Percentiles rank a stretch among this genome's conserved stretches.
These are phyloP conservation scores for Polymixis flavicincta DNA, from an alignment of 2,888 invertebrate species.

Conservation along the genomic window DNA sequence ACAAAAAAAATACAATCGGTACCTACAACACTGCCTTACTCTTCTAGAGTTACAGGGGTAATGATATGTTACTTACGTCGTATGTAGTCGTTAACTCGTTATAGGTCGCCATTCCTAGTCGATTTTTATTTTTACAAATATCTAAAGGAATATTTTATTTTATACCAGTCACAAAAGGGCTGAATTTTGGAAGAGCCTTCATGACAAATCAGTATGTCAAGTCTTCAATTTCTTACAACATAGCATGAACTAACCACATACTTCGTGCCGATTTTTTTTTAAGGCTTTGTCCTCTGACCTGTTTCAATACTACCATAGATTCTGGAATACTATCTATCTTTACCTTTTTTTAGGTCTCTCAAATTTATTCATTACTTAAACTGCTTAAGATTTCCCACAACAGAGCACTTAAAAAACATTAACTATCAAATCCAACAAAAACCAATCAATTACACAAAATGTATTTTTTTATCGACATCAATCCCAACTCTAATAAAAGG, in stretches of 20 bases:
- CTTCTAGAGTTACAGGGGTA: background rate
- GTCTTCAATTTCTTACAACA: background rate
- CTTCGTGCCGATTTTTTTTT: background rate
- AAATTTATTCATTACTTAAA: background rate
- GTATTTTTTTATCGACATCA: constrained; percentile 44
- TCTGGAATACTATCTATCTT: background rate
- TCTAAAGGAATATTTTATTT: background rate
- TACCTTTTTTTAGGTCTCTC: background rate
- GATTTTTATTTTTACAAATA: background rate
- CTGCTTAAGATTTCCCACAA: background rate
- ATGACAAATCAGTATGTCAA: background rate
- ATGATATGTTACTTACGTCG: background rate
- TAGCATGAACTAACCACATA: background rate
- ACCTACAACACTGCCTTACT: no score
- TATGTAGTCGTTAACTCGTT: background rate
- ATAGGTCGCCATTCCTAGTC: background rate
- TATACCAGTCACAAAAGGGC: background rate
- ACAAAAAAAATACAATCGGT: no score
- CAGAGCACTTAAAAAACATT: background rate
- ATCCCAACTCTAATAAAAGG: constrained; percentile 71
- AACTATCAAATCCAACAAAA: background rate
- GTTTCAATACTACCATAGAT: background rate
- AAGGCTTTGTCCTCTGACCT: background rate
- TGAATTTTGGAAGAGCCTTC: background rate
- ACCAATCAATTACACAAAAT: background rate